These are phyloP conservation scores for Aproaerema taeniolella DNA, from an alignment of 2,888 invertebrate species.

Conservation along the genomic window DNA sequence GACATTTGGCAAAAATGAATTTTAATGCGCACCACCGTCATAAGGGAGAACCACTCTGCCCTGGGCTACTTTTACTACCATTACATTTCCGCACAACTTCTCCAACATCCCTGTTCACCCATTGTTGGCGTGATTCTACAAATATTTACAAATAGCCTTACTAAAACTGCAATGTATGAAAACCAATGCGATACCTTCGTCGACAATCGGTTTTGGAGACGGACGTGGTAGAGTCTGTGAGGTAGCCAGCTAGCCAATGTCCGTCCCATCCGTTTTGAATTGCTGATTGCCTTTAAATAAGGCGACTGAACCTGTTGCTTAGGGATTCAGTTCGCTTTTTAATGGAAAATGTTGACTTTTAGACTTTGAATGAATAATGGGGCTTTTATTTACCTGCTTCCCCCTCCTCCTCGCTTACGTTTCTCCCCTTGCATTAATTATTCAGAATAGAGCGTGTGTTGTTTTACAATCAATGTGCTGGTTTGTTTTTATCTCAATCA, in stretches of 20 bases:
- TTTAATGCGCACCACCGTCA: conserved; percentile 34
- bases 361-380: conserved; percentile 38
- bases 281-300: conserved; percentile 44
- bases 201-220: neutral
- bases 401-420: conserved; percentile 2
- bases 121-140: too few relatives aligned
- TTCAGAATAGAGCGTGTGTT: conserved; percentile 10
- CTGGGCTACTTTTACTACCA: conserved; percentile 7
- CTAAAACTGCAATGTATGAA: neutral
- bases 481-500: too few relatives aligned
- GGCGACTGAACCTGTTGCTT: conserved; percentile 39
- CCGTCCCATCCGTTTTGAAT: conserved; percentile 38
- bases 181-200: neutral
- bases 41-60: conserved; percentile 20
- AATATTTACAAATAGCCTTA: neutral
- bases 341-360: conserved; percentile 44
- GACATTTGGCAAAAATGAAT: conserved; percentile 47
- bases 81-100: too few relatives aligned
- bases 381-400: conserved; percentile 21
- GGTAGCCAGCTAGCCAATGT: conserved; percentile 26
- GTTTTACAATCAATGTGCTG: neutral
- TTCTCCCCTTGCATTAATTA: conserved; percentile 18
- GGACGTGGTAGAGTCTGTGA: neutral
- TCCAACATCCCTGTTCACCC: too few relatives aligned
- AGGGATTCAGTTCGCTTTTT: conserved; percentile 36